Base-by-base conservation (phyloP, 2,888 invertebrate genomes). In the Thymelicus sylvestris region DNA sequence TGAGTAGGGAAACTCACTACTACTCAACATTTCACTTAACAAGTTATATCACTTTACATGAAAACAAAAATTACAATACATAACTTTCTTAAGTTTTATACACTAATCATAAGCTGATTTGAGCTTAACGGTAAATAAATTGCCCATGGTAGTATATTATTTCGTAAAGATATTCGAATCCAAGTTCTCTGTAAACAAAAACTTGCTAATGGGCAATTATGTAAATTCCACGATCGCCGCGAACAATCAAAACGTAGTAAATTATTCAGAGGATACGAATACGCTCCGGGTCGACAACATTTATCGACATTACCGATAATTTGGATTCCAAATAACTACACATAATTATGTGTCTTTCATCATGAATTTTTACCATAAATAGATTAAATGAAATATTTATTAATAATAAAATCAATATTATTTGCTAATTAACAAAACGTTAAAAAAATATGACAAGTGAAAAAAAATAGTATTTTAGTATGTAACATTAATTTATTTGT, bases 171-270 rank as follows among this genome's bases (percentile, higher is more conserved):
- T 80, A 67, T 59, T 78, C 79, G 79, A 81, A 81, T 83, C 80
- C 79, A 81, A 85, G 81, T 83, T 78, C 81, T 81, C 79, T 80
- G 85, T 85, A 89, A 90, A 89, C 88, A 91, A 92, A 90, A 91
- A 89, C 87, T 88, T 86, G 85, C 86, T 88, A 90, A 90, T 89
- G 86, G 89, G 78, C 88, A 87, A 90, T 91, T 92, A 91, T 91
- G 90, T 84, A 89, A 89, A 92, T 91, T 80, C 67, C 78, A 74
- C 76, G 78, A 80, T 82, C 83, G 83, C 81, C 86, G 87, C 88
- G 88, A 89, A 86, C 90, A 89, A 90, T 91, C 90, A 89, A 90
- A 91, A 87, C 83, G 86, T 85, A 85, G 85, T 91, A 87, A 91
- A 91, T 91, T 87, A 91, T 92, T 90, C 90, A 86, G 71, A 77